Percentiles rank a stretch among this genome's conserved stretches.
Conservation (phyloP, 1,140 invertebrate species). For the Trachymyrmex septentrionalis region DNA sequence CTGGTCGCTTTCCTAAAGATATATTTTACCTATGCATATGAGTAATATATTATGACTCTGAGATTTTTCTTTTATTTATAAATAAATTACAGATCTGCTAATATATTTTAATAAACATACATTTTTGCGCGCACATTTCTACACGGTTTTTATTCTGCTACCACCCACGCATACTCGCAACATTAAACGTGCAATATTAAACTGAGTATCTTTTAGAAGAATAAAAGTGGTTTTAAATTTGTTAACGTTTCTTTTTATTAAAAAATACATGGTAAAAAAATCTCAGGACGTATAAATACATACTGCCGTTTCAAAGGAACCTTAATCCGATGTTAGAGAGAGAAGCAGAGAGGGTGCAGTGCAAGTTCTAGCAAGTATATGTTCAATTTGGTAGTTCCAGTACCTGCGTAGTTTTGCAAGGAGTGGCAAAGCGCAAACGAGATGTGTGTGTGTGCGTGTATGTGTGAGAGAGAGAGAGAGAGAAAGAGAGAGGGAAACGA, state of each 20-base stretch:
- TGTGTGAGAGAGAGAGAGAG: not conserved
- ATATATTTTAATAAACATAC: not conserved
- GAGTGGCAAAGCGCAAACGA: constrained; percentile 39
- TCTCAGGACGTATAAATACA: not conserved
- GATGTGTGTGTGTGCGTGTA: not conserved
- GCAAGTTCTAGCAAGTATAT: constrained; percentile 25
- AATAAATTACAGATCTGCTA: not conserved
- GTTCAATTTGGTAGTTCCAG: constrained; percentile 54
- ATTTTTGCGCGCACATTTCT: not conserved
- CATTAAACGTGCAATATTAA: not conserved
- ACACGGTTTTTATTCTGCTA: not conserved
- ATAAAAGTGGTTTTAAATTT: constrained; percentile 2
- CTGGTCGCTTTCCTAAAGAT: too few relatives aligned
- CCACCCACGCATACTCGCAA: not conserved
- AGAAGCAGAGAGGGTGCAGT: not conserved
- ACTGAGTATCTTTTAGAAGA: not conserved
- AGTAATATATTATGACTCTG: not conserved
- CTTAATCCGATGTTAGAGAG: constrained; percentile 18
- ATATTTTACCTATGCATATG: not conserved
- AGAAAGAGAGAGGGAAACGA: not conserved
- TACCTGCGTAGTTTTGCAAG: constrained; percentile 50
- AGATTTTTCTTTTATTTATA: not conserved
- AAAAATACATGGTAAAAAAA: not conserved
- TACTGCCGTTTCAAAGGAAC: not conserved
- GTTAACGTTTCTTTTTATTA: constrained; percentile 38